Evolutionary conservation across 2,113 vertebrate genomes (phyloP).

Genomic region (Dromaius novaehollandiae): DNA sequence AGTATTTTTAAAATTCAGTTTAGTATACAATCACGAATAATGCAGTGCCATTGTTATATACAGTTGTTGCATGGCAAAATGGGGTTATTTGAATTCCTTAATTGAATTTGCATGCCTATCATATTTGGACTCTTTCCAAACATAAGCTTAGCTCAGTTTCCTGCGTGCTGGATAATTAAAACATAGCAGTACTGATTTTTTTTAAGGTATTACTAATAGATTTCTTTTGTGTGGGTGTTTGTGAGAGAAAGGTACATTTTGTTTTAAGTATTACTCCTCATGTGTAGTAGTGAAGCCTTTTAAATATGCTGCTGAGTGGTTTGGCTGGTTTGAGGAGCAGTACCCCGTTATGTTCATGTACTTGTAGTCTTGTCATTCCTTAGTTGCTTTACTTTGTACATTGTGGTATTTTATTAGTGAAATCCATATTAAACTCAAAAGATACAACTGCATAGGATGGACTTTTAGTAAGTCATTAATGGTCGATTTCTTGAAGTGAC

Average conservation of each 20-base stretch:
- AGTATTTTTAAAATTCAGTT: not conserved
- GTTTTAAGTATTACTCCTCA: not conserved
- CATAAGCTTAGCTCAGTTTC: not conserved
- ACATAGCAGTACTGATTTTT: not conserved
- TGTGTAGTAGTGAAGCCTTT: not conserved
- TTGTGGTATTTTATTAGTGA: not conserved
- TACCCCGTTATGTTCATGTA: rapidly evolving
- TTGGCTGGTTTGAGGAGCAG: not conserved
- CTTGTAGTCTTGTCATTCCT: not conserved
- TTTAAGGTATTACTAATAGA: not conserved
- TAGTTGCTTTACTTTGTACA: not conserved
- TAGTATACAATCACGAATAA: not conserved
- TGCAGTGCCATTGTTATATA: not conserved
- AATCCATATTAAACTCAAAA: too few species aligned
- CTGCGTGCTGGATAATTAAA: not conserved
- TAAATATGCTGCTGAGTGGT: rapidly evolving
- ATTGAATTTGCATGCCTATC: not conserved
- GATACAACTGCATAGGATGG: not conserved
- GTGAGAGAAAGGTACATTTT: not conserved
- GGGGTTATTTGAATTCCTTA: not conserved
- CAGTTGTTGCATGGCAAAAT: not conserved
- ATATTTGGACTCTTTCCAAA: not conserved
- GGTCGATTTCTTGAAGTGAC: not conserved
- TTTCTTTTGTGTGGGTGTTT: not conserved
- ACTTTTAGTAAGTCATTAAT: not conserved